These are phyloP conservation scores for Thalassarche chlororhynchos DNA, from an alignment of 2,113 vertebrate species.

Conservation along the genomic window DNA sequence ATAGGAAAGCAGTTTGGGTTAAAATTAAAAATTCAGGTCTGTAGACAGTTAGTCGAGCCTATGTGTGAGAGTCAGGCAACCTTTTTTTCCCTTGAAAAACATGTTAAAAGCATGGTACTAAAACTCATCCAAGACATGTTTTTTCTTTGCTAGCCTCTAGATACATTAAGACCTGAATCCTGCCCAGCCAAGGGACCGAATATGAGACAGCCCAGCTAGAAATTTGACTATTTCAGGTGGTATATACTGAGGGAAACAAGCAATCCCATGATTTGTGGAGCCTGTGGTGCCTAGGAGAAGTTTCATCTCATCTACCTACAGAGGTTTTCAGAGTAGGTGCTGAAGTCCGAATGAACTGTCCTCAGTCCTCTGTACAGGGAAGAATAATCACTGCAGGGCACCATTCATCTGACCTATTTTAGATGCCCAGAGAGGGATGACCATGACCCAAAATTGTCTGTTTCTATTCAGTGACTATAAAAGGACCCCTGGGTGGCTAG, in stretches of 20 bases:
- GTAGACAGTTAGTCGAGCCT: neutral
- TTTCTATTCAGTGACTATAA: neutral
- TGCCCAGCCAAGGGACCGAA: neutral
- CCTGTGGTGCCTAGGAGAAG: neutral
- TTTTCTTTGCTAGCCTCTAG: neutral
- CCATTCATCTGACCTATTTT: neutral
- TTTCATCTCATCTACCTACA: neutral
- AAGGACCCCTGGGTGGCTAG: neutral
- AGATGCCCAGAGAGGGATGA: neutral
- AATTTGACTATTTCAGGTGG: neutral
- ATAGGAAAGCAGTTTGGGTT: neutral
- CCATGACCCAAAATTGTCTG: neutral
- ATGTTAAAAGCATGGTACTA: rapidly evolving
- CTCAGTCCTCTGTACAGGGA: neutral
- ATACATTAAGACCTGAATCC: neutral
- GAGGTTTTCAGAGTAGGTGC: neutral
- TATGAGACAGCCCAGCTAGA: neutral
- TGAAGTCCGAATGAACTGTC: neutral
- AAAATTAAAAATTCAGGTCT: neutral
- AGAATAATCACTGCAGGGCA: neutral
- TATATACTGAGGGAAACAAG: neutral
- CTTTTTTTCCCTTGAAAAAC: neutral
- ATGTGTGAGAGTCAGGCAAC: neutral
- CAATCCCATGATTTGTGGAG: rapidly evolving
- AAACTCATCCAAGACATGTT: neutral